These are phyloP conservation scores for Dromas ardeola DNA, from an alignment of 2,113 vertebrate species.

Conservation along the genomic window DNA sequence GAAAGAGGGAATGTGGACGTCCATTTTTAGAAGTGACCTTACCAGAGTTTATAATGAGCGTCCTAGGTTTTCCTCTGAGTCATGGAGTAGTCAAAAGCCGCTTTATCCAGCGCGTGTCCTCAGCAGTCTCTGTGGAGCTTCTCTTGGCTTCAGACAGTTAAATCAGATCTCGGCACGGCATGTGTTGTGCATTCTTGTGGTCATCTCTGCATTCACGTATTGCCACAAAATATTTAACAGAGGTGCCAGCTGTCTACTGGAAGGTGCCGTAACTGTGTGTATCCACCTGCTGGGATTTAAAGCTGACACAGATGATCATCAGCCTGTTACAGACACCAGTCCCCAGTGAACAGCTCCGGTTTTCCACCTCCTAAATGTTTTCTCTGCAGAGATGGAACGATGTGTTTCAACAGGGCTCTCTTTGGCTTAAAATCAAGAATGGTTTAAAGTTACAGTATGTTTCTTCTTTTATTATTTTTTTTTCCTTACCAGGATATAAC, in stretches of 20 bases:
- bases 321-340: background rate
- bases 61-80: conserved; percentile 31
- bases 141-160: background rate
- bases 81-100: background rate
- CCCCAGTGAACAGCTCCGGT: accelerated
- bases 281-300: background rate
- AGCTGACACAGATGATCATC: background rate
- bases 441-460: background rate
- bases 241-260: background rate
- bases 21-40: conserved; percentile 9
- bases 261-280: background rate
- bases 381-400: background rate
- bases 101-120: background rate
- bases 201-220: background rate
- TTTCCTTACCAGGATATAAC: background rate
- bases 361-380: background rate
- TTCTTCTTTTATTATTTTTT: background rate
- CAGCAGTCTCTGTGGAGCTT: background rate
- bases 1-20: background rate
- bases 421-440: background rate
- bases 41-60: background rate
- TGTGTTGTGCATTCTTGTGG: background rate
- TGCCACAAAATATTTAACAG: background rate
- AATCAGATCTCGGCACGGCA: background rate
- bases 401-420: background rate